Base-by-base conservation (phyloP, 2,888 invertebrate genomes). In the Hypsopygia costalis region DNA sequence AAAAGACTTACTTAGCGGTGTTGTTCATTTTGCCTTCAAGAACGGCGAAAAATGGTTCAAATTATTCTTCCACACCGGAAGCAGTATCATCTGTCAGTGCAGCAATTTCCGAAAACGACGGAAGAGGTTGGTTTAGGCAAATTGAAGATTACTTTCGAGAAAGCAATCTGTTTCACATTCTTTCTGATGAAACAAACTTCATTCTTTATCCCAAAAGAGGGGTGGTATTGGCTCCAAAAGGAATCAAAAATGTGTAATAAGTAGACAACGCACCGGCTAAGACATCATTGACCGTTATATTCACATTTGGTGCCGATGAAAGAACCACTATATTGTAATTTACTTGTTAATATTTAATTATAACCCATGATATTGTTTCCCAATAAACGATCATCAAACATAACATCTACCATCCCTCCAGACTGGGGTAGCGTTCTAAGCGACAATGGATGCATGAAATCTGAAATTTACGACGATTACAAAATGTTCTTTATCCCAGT, bases 381-480 rank as follows among this genome's bases (percentile, higher is more conserved):
- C 4, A 29, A 29, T 9, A 9, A 29, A 29, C 6, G n/a, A 1
- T 29, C 29, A 9, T 29, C 29, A n/a, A 29, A 29, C 4, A 29
- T 29, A n/a, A n/a, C n/a, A n/a, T n/a, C n/a, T n/a, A n/a, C n/a
- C 1, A 47, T 52, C 32, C 51, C 51, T 35, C 34, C 16, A 6
- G 44, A 51, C 10, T 52, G 49, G 52, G 55, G 52, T 20, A 52
- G 51, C 39, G 52, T 50, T 9, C 38, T 49, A 21, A 42, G 36
- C 28, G 49, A 52, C 28, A 56, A 48, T 49, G 55, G 52, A 16
- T 16, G 16, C 3, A 16, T 16, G 16, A 16, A 16, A 4, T 31
- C 46, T 6, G 51, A 49, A 12, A 31, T 50, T 25, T 53, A 53
- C 34, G 28, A 40, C n/a, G 42, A 51, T 32, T 50, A 31, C 11